Conservation (phyloP, 2,888 invertebrate species). For the Agrilus cyanescens region DNA sequence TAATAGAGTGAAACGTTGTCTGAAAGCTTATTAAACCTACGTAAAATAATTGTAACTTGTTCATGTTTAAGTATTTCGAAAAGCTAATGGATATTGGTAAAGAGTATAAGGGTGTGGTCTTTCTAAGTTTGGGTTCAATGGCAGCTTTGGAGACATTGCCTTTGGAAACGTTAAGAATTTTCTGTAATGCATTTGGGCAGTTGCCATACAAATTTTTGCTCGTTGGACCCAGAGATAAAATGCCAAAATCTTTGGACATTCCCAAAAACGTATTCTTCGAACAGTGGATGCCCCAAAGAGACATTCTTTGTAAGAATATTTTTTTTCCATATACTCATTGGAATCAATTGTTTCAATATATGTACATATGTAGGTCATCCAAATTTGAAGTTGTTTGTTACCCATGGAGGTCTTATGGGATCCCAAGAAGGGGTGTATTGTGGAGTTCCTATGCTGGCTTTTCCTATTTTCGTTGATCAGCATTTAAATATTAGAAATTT, state of each 20-base stretch:
- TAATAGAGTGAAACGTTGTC: no score
- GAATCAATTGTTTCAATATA: no score
- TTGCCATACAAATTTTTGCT: constrained; percentile 41
- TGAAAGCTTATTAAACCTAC: neutral
- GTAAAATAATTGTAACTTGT: neutral
- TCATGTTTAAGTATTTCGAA: constrained; percentile 15
- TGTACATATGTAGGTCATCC: constrained; percentile 33
- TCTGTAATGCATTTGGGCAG: constrained; percentile 39
- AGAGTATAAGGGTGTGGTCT: constrained; percentile 33
- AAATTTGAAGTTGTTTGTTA: constrained; percentile 35
- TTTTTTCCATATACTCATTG: no score
- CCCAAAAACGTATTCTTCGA: constrained; percentile 40
- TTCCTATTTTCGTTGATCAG: constrained; percentile 27
- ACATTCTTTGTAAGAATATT: constrained; percentile 38
- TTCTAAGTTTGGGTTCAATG: constrained; percentile 49
- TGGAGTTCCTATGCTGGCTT: constrained; percentile 28
- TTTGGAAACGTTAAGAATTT: constrained; percentile 33
- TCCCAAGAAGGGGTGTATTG: constrained; percentile 33
- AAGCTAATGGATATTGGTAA: constrained; percentile 19
- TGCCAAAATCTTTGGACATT: constrained; percentile 31
- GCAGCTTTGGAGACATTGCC: constrained; percentile 42
- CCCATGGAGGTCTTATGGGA: constrained; percentile 38
- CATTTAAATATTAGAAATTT: constrained; percentile 42
- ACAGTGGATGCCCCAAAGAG: constrained; percentile 45
- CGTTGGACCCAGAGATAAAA: constrained; percentile 38